Conservation (phyloP, 2,888 invertebrate genomes). For the Pasiphila rectangulata region DNA sequence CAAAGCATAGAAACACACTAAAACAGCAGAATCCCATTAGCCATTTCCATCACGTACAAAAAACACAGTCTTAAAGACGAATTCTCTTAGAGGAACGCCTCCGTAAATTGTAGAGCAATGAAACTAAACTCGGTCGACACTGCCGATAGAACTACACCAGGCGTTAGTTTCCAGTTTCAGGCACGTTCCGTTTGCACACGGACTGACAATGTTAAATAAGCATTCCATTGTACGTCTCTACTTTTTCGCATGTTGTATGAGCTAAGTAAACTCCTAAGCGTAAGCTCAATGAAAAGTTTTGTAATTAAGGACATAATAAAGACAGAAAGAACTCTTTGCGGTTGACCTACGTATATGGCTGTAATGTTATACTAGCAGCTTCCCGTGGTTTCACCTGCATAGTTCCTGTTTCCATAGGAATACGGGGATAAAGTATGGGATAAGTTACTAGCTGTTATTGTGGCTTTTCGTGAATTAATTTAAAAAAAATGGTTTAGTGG, state of each 20-base stretch:
- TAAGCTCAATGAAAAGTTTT: neutral
- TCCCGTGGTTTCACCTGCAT: too few relatives aligned
- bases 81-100: neutral
- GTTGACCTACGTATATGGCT: too few relatives aligned
- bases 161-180: slow-evolving; percentile 1
- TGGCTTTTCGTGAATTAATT: too few relatives aligned
- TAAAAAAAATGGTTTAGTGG: too few relatives aligned
- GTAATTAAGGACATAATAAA: too few relatives aligned
- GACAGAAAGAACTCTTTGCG: too few relatives aligned
- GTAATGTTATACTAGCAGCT: too few relatives aligned
- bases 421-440: too few relatives aligned
- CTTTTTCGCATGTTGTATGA: neutral
- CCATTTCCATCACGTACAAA: slow-evolving; percentile 1
- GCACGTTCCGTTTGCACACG: slow-evolving; percentile 2
- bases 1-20: neutral
- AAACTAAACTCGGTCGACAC: neutral
- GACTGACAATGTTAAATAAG: neutral
- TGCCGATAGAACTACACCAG: slow-evolving; percentile 10
- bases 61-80: neutral
- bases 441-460: too few relatives aligned
- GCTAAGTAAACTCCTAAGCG: too few relatives aligned
- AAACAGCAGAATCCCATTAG: neutral
- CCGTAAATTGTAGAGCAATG: slow-evolving; percentile 10
- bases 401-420: too few relatives aligned
- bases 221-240: neutral